Percentiles rank a stretch among this genome's conserved stretches.
These are phyloP conservation scores for Syrrhaptes paradoxus DNA, from an alignment of 2,113 vertebrate species.

Conservation along the genomic window DNA sequence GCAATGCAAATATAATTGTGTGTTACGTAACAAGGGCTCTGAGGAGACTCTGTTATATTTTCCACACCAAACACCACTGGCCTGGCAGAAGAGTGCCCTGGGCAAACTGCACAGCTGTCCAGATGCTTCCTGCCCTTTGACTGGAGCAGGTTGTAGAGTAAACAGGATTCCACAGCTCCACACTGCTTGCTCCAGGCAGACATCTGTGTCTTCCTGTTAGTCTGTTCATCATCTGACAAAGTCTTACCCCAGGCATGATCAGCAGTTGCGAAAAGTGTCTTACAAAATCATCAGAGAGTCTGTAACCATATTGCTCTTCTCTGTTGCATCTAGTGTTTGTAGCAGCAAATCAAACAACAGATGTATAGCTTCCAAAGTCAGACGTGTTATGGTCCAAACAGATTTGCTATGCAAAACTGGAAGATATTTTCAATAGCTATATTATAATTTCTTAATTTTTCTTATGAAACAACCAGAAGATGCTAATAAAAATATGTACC, in stretches of 20 bases:
- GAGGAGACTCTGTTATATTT: fast-evolving
- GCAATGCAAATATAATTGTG: background rate
- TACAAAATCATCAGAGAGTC: background rate
- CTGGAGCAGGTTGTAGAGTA: background rate
- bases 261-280: background rate
- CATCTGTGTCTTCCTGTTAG: background rate
- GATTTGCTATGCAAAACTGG: background rate
- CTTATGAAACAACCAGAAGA: background rate
- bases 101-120: background rate
- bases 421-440: background rate
- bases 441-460: background rate
- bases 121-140: background rate
- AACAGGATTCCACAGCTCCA: background rate
- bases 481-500: background rate
- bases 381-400: background rate
- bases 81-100: background rate
- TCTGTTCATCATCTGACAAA: background rate
- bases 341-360: constrained; percentile 8
- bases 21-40: background rate
- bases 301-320: background rate
- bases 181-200: background rate
- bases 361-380: background rate
- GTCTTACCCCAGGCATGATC: background rate
- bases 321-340: background rate
- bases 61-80: background rate